Conservation (phyloP, 2,113 vertebrate genomes). For the Lagopus leucura region DNA sequence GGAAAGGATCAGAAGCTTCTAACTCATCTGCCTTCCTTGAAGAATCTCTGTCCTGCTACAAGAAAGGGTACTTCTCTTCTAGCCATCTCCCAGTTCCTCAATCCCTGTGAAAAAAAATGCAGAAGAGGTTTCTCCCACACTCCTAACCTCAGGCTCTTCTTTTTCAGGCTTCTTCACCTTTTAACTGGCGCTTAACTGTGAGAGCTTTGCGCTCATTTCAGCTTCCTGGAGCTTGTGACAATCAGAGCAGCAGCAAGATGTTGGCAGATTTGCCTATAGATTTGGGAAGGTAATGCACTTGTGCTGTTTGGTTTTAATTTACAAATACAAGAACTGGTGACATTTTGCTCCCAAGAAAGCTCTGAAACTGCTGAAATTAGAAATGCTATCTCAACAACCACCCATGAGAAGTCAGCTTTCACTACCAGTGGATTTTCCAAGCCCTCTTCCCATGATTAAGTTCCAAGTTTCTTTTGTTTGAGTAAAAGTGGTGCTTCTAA, state of each 20-base stretch:
- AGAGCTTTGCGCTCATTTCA: not conserved
- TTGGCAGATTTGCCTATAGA: not conserved
- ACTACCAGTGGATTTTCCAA: not conserved
- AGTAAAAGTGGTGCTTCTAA: not conserved
- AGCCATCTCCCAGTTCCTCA: not conserved
- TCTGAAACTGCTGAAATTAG: not conserved
- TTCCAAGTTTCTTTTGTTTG: not conserved
- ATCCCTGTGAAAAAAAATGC: not conserved
- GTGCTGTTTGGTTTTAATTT: not conserved
- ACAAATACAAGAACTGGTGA: rapidly evolving
- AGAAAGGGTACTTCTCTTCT: not conserved
- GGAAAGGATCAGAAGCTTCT: not conserved
- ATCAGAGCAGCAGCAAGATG: not conserved
- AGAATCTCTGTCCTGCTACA: not conserved
- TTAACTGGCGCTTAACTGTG: not conserved
- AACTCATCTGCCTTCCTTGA: not conserved
- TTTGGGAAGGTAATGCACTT: not conserved
- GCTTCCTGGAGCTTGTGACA: not conserved
- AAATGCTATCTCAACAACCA: not conserved
- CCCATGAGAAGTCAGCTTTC: not conserved
- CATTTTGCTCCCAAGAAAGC: not conserved
- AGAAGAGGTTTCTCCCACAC: not conserved
- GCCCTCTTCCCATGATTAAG: not conserved
- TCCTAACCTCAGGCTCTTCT: not conserved
- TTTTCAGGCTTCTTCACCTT: not conserved